Evolutionary conservation across 2,888 invertebrate genomes (phyloP).

Genomic region (Nowickia ferox): DNA sequence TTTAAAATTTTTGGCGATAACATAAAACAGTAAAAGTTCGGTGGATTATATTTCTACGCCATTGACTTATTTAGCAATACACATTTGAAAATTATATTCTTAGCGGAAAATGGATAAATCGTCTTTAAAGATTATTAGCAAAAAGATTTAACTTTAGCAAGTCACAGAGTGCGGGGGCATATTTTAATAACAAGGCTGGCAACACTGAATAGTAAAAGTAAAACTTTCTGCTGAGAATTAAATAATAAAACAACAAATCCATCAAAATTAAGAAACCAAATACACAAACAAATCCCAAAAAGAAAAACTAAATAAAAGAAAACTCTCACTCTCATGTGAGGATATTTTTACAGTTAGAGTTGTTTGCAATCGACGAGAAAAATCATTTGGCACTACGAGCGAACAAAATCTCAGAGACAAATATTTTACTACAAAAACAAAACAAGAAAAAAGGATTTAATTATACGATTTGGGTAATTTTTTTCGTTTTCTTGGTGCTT

Average conservation of each 20-base stretch:
- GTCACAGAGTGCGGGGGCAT: too few species aligned
- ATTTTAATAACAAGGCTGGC: neutral
- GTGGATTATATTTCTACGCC: too few species aligned
- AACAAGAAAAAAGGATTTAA: conserved; percentile 79
- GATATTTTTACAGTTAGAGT: conserved; percentile 1
- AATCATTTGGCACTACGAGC: conserved; percentile 7
- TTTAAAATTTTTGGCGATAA: too few species aligned
- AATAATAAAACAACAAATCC: conserved; percentile 76
- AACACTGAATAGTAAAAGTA: neutral
- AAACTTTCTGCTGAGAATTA: conserved; percentile 4
- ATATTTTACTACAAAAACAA: neutral
- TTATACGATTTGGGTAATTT: conserved; percentile 80
- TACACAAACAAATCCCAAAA: conserved; percentile 30
- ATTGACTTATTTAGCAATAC: too few species aligned
- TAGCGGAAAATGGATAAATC: too few species aligned
- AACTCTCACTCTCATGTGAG: neutral
- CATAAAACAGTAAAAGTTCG: too few species aligned
- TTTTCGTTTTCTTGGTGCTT: conserved; percentile 36
- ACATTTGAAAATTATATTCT: too few species aligned
- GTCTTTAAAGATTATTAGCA: too few species aligned
- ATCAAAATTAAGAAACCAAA: conserved; percentile 78
- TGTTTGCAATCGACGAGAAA: conserved; percentile 7
- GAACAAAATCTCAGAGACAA: conserved; percentile 36
- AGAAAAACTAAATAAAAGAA: neutral
- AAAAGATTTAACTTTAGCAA: too few species aligned